Evolutionary conservation across 1,140 invertebrate species (phyloP).

Genomic region (Drosophila fuyamai): DNA sequence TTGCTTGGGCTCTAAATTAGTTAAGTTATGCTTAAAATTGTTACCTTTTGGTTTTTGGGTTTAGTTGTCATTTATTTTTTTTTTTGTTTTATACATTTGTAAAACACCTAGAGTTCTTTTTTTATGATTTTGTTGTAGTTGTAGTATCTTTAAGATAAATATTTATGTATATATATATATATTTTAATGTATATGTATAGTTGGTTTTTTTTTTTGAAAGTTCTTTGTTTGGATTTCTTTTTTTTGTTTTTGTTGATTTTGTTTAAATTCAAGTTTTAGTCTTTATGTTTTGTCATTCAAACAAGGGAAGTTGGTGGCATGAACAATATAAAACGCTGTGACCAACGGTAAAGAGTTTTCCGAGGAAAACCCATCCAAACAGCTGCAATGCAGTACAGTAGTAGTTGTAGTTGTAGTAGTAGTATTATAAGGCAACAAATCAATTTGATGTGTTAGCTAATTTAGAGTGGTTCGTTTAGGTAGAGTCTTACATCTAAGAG

Average conservation of each 20-base stretch:
- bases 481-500: conserved; percentile 27
- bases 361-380: conserved; percentile 5
- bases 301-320: conserved; percentile 67
- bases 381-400: conserved; percentile 27
- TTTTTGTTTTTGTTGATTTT: conserved; percentile 43
- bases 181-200: conserved; percentile 46
- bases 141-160: conserved; percentile 61
- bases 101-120: conserved; percentile 72
- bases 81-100: conserved; percentile 60
- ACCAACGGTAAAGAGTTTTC: conserved; percentile 7
- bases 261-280: conserved; percentile 79
- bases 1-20: conserved; percentile 42
- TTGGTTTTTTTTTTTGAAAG: conserved; percentile 58
- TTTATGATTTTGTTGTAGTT: conserved; percentile 40
- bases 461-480: conserved; percentile 38
- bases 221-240: conserved; percentile 35
- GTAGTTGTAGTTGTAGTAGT: conserved; percentile 24
- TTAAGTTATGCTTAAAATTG: conserved; percentile 64
- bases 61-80: conserved; percentile 22
- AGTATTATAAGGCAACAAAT: conserved; percentile 55
- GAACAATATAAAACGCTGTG: conserved; percentile 46
- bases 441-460: conserved; percentile 60
- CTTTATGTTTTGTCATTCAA: conserved; percentile 79
- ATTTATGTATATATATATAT: conserved; percentile 49
- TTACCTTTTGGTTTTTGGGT: conserved; percentile 33